Percentiles rank a stretch among this genome's conserved stretches.
These are phyloP conservation scores for Orussus abietinus DNA, from an alignment of 1,140 invertebrate genomes.

Conservation along the genomic window DNA sequence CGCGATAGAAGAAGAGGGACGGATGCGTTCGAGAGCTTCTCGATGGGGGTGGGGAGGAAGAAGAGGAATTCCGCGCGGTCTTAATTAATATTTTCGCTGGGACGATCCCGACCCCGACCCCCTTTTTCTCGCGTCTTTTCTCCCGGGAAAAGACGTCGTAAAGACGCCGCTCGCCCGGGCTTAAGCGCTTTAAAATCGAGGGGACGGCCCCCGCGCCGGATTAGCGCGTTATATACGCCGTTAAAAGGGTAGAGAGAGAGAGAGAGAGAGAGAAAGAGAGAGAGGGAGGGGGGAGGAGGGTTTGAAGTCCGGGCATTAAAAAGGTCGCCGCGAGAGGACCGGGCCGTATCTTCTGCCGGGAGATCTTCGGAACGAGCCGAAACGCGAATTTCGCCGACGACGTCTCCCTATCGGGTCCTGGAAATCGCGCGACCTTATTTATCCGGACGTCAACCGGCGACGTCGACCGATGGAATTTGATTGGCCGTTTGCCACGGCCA, in stretches of 20 bases:
- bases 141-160: too few species aligned
- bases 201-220: conserved; percentile 11
- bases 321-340: neutral
- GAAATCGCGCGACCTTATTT: conserved; percentile 19
- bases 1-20: too few species aligned
- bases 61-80: too few species aligned
- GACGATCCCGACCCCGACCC: too few species aligned
- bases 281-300: too few species aligned
- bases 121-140: too few species aligned
- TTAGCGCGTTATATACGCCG: conserved; percentile 16
- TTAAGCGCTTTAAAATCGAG: too few species aligned
- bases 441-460: conserved; percentile 22
- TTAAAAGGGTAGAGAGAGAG: conserved; percentile 9
- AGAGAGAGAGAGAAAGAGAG: conserved; percentile 5
- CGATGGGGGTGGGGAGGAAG: too few species aligned
- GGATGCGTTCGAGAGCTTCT: too few species aligned
- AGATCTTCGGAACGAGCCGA: too few species aligned
- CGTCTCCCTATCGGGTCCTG: conserved; percentile 6
- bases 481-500: conserved; percentile 36
- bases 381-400: conserved; percentile 4
- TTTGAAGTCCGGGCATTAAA: conserved; percentile 1
- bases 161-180: too few species aligned
- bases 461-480: conserved; percentile 32
- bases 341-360: neutral
- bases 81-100: too few species aligned